Evolutionary conservation across 2,113 vertebrate species (phyloP).

Genomic region (Psilopsiagon aurifrons): DNA sequence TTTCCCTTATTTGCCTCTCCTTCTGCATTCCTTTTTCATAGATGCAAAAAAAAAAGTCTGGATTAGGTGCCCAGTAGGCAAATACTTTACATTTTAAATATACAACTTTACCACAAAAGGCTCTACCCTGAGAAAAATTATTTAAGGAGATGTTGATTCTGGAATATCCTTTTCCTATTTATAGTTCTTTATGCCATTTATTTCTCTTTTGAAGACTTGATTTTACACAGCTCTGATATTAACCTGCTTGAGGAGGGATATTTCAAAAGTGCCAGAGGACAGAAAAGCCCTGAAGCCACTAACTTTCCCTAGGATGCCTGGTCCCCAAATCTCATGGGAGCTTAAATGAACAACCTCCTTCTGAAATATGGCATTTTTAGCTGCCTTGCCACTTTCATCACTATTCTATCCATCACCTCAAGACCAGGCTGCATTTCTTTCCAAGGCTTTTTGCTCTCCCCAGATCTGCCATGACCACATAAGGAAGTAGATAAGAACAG

Average conservation of each 20-base stretch:
- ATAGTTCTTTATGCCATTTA: constrained; percentile 20
- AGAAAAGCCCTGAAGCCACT: constrained; percentile 38
- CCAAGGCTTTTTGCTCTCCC: not conserved
- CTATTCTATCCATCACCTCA: not conserved
- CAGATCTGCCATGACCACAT: fast-evolving
- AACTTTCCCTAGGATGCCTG: not conserved
- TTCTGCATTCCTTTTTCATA: not conserved
- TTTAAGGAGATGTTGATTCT: constrained; percentile 13
- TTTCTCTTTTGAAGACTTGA: not conserved
- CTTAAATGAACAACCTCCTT: not conserved
- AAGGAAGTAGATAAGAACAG: not conserved
- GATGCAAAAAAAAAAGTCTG: not conserved
- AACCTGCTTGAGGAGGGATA: not conserved
- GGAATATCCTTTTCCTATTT: constrained; percentile 24
- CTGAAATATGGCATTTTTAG: not conserved
- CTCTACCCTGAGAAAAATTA: not conserved
- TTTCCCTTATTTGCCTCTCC: not conserved
- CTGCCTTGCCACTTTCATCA: not conserved
- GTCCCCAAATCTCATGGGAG: not conserved
- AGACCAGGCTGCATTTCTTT: not conserved
- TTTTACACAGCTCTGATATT: constrained; percentile 18
- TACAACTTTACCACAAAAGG: not conserved
- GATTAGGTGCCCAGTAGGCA: not conserved
- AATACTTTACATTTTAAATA: constrained; percentile 41
- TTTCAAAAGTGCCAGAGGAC: not conserved